Evolutionary conservation across 1,140 invertebrate species (phyloP).

Genomic region (Tetramorium simillimum): DNA sequence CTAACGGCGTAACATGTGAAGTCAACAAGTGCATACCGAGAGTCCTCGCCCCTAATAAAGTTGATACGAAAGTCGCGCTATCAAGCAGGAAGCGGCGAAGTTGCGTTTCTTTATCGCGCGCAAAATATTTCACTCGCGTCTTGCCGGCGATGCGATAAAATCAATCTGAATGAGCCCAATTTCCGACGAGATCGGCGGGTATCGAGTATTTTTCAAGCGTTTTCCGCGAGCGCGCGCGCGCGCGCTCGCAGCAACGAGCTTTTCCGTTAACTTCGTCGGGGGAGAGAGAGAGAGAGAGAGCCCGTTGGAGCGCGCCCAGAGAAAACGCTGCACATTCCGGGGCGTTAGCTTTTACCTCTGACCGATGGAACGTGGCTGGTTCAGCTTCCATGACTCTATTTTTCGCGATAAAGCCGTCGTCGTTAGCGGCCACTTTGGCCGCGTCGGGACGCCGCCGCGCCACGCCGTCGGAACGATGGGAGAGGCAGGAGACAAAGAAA

Average conservation of each 20-base stretch:
- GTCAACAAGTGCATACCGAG: slow-evolving; percentile 2
- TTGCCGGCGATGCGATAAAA: slow-evolving; percentile 30
- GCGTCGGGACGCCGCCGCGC: neutral
- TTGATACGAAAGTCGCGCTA: neutral
- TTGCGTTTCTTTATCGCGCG: neutral
- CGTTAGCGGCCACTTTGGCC: slow-evolving; percentile 60
- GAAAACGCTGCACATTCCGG: slow-evolving; percentile 43
- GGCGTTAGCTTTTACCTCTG: slow-evolving; percentile 46
- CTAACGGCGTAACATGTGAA: slow-evolving; percentile 4
- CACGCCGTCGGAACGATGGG: slow-evolving; percentile 9
- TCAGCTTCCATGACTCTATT: slow-evolving; percentile 40
- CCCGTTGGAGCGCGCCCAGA: neutral
- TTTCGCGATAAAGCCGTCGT: slow-evolving; percentile 61
- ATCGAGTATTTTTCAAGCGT: slow-evolving; percentile 31
- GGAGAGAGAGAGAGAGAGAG: too few species aligned
- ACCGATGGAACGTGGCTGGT: slow-evolving; percentile 42
- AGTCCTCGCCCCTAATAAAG: slow-evolving; percentile 16
- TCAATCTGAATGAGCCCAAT: slow-evolving; percentile 45
- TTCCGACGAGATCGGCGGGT: slow-evolving; percentile 20
- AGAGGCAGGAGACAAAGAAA: neutral
- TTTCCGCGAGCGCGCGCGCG: neutral
- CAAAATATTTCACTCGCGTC: slow-evolving; percentile 12
- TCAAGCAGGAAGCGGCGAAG: neutral
- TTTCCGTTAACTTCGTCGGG: slow-evolving; percentile 36
- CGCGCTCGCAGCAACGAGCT: neutral